Evolutionary conservation across 2,797 vertebrate species (phyloP).

Genomic region (Eutrigla gurnardus): DNA sequence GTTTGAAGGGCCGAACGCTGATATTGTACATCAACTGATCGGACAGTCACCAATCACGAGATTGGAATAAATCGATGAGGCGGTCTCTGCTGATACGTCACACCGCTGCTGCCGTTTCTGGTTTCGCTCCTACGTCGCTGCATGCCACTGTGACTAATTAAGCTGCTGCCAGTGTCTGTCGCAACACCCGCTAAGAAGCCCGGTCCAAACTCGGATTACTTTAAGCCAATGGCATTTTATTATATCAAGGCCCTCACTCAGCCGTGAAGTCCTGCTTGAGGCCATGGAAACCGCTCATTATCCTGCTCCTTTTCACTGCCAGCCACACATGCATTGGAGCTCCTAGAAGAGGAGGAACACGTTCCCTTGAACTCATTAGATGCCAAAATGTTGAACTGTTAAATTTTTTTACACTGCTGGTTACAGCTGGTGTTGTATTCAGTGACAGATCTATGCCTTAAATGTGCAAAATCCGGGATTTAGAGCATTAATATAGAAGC

Average conservation of each 20-base stretch:
- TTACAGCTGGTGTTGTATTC: too few species aligned
- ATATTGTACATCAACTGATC: slow-evolving; percentile 1
- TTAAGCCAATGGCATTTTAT: slow-evolving; percentile 72
- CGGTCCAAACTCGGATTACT: slow-evolving; percentile 71
- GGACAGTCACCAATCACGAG: slow-evolving; percentile 21
- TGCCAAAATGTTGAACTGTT: background rate
- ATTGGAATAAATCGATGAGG: slow-evolving; percentile 39
- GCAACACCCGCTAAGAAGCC: slow-evolving; percentile 50
- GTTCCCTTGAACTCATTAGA: slow-evolving; percentile 55
- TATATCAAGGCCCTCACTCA: slow-evolving; percentile 56
- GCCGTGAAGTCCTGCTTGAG: slow-evolving; percentile 61
- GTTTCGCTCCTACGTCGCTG: slow-evolving; percentile 36
- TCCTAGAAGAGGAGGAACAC: slow-evolving; percentile 13
- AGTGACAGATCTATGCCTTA: too few species aligned
- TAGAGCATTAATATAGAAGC: too few species aligned
- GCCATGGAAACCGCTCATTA: slow-evolving; percentile 70
- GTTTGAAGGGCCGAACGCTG: slow-evolving; percentile 27
- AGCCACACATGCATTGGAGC: slow-evolving; percentile 33
- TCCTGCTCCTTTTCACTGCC: slow-evolving; percentile 37
- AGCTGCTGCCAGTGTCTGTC: slow-evolving; percentile 52
- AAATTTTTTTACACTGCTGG: background rate
- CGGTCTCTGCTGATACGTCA: slow-evolving; percentile 9
- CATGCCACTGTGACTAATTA: slow-evolving; percentile 63
- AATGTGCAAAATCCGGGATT: too few species aligned
- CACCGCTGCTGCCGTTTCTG: slow-evolving; percentile 12